These are phyloP conservation scores for Chrysolina americana DNA, from an alignment of 2,888 invertebrate genomes.

Conservation along the genomic window DNA sequence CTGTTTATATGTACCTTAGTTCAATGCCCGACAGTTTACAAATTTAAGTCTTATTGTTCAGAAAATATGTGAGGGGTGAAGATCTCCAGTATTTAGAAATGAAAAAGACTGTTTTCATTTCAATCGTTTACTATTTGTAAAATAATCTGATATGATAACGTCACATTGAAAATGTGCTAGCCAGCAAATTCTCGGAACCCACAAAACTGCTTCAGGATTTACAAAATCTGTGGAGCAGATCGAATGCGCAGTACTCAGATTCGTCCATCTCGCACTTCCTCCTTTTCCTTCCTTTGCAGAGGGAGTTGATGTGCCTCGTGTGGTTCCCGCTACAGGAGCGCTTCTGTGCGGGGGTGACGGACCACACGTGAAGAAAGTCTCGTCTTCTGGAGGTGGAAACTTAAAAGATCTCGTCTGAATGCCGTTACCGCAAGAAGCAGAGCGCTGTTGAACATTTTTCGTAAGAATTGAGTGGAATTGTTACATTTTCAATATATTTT, in stretches of 20 bases:
- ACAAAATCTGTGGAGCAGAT: slow-evolving; percentile 64
- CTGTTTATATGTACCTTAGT: no score
- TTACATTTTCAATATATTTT: no score
- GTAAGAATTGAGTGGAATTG: no score
- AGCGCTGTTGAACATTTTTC: slow-evolving; percentile 71
- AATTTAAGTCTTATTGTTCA: no score
- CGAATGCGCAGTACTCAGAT: slow-evolving; percentile 72
- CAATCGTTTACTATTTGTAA: not conserved
- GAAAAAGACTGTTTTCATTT: not conserved
- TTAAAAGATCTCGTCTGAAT: slow-evolving; percentile 71
- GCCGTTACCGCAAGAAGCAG: slow-evolving; percentile 75
- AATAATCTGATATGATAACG: not conserved
- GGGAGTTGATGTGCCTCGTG: slow-evolving; percentile 55
- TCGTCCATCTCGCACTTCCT: slow-evolving; percentile 60
- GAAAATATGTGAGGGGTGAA: no score
- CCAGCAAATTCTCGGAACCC: not conserved
- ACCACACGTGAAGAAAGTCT: slow-evolving; percentile 71
- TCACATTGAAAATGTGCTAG: not conserved
- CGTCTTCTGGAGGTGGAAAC: slow-evolving; percentile 72
- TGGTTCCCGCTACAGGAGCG: slow-evolving; percentile 70
- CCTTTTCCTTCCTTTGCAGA: slow-evolving; percentile 59
- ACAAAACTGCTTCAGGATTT: slow-evolving; percentile 68
- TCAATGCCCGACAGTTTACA: no score
- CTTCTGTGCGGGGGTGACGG: slow-evolving; percentile 71
- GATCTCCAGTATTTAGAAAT: no score